Evolutionary conservation across 2,113 vertebrate species (phyloP), one percentile per base, ranked within the genome.

Genomic region (Sinocyclocheilus maitianheensis): DNA sequence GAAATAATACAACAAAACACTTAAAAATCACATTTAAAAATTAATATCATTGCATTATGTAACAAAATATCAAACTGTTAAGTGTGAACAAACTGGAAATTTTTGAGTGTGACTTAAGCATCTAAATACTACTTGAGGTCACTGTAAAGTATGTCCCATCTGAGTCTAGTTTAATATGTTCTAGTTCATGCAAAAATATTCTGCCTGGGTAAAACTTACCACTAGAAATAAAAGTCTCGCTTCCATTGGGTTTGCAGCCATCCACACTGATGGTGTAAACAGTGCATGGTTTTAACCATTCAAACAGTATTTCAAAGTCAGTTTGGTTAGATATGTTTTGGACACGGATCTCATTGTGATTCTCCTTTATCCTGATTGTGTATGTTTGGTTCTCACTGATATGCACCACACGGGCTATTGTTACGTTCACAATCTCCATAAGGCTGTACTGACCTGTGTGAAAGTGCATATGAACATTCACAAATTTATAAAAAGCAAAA

Each of bases 171-270:
- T 65, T 4, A 65, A 24, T 26, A 16, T 65, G 20, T 53, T 46
- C 13, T 48, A 48, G 13, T 48, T 48, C 12, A 48, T 48, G 48
- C 48, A 48, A 1, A 12, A 48, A 48, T 48, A 11, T 48, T 48
- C 48, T 46, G 10, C 40, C 37, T 5, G 37, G 37, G 37, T 40
- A 40, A 40, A 40, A 93, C 92, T 93, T 89, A 94, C 93, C 3
- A 48, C 43, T 1, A 5, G 82, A 71, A 0, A 0, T 0, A n/a
- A 48, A 26, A 0, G 0, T 18, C 0, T n/a, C 7, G 0, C 3
- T 1, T 46, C 26, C 16, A 0, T 0, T 1, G 4, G 0, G 0
- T 1, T 0, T 11, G 24, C 86, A 91, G 1, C 0, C 0, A 5
- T 3, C 7, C 9, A 72, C 9, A 37, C 10, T 1, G 18, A 91